A percentile compares a stretch with the other conserved stretches of the same genome.
These are phyloP conservation scores for Neotragus moschatus DNA, from an alignment of 2,113 vertebrate genomes.

Conservation along the genomic window DNA sequence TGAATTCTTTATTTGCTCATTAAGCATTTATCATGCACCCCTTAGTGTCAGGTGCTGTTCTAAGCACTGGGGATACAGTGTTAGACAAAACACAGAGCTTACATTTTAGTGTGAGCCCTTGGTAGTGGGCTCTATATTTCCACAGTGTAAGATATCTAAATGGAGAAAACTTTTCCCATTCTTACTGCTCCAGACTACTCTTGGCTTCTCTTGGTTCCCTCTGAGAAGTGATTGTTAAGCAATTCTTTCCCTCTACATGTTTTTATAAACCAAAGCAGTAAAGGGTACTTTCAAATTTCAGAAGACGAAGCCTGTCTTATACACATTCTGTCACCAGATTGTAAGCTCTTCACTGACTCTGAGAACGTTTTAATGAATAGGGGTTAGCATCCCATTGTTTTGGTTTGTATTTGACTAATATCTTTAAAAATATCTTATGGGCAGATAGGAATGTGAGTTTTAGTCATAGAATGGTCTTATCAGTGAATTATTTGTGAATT, in stretches of 20 bases:
- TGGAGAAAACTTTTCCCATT: background rate
- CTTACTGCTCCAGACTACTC: no score
- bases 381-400: background rate
- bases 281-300: background rate
- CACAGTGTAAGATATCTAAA: fast-evolving
- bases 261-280: background rate
- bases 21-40: background rate
- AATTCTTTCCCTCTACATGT: background rate
- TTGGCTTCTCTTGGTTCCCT: background rate
- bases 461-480: background rate
- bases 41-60: background rate
- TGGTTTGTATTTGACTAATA: background rate
- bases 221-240: background rate
- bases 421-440: background rate
- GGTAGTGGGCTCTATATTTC: fast-evolving
- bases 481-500: background rate
- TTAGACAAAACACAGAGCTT: background rate
- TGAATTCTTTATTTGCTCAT: background rate
- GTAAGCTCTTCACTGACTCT: background rate
- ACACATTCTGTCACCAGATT: background rate
- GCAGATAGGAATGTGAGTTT: background rate
- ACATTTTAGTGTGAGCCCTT: background rate
- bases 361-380: background rate
- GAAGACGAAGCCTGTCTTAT: background rate
- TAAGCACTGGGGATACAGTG: background rate